phyloP scores from a whole-genome alignment of 2,888 invertebrate genomes.

The Latheticus oryzae region DNA sequence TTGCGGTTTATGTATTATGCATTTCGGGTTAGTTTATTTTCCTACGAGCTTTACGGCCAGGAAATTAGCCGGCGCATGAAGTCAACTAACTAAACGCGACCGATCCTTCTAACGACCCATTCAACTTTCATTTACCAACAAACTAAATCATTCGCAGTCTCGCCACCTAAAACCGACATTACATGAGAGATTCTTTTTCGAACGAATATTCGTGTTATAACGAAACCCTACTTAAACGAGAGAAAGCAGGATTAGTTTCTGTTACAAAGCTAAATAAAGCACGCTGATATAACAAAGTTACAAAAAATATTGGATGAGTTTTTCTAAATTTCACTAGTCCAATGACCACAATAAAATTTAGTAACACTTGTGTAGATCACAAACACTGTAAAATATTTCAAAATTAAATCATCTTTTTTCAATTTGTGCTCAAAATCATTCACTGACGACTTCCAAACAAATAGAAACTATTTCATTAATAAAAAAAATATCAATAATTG shows the following conservation, averaged over 20 bases:
- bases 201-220: conserved; percentile 6
- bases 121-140: conserved; percentile 15
- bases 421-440: too few species aligned
- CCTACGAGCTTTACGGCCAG: conserved; percentile 31
- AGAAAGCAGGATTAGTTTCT: conserved; percentile 9
- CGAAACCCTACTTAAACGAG: background rate
- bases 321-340: too few species aligned
- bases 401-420: too few species aligned
- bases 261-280: conserved; percentile 11
- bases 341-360: too few species aligned
- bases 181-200: conserved; percentile 7
- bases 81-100: conserved; percentile 24
- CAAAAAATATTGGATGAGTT: too few species aligned
- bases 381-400: too few species aligned
- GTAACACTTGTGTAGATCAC: too few species aligned
- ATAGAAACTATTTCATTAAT: too few species aligned
- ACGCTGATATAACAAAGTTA: conserved; percentile 2
- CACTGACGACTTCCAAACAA: too few species aligned
- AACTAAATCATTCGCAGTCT: conserved; percentile 17
- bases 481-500: too few species aligned
- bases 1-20: conserved; percentile 37
- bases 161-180: conserved; percentile 14
- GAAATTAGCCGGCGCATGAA: conserved; percentile 36
- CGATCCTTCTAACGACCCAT: conserved; percentile 15
- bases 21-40: conserved; percentile 36